A percentile compares a stretch with the other conserved stretches of the same genome.
Evolutionary conservation across 2,113 vertebrate genomes (phyloP).

Genomic region (Centropus unirufus): DNA sequence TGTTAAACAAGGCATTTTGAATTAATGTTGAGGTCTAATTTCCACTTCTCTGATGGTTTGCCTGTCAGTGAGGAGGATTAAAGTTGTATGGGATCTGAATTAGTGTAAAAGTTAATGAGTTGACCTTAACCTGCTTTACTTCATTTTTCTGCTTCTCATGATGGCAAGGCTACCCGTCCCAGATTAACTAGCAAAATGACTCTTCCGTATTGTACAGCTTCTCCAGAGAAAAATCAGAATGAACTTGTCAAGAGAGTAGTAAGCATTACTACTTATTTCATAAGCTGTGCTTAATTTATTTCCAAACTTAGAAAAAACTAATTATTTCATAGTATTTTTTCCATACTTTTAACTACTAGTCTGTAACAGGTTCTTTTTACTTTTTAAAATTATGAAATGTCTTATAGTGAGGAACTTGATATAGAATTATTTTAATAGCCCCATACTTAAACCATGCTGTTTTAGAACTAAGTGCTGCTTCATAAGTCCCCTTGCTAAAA

Average conservation of each 20-base stretch:
- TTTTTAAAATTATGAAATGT: background rate
- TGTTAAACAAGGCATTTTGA: slow-evolving; percentile 55
- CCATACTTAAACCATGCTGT: background rate
- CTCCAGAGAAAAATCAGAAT: background rate
- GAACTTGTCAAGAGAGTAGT: background rate
- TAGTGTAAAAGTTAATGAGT: slow-evolving; percentile 58
- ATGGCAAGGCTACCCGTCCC: background rate
- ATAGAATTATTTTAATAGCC: background rate
- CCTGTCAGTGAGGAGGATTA: slow-evolving; percentile 39
- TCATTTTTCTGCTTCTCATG: background rate
- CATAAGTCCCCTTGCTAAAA: background rate
- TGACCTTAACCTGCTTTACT: slow-evolving; percentile 51
- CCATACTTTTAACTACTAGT: background rate
- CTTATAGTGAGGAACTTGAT: background rate
- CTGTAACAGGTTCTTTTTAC: background rate
- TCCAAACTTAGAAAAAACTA: background rate
- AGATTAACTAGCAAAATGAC: background rate
- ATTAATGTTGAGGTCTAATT: slow-evolving; percentile 55
- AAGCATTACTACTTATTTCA: background rate
- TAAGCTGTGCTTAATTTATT: background rate
- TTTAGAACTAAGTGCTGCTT: background rate
- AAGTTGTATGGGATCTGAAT: slow-evolving; percentile 31
- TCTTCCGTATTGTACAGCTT: background rate
- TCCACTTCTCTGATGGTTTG: slow-evolving; percentile 2
- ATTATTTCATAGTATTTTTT: background rate